Conservation (phyloP, 2,113 vertebrate genomes). For the Anthoscopus minutus region DNA sequence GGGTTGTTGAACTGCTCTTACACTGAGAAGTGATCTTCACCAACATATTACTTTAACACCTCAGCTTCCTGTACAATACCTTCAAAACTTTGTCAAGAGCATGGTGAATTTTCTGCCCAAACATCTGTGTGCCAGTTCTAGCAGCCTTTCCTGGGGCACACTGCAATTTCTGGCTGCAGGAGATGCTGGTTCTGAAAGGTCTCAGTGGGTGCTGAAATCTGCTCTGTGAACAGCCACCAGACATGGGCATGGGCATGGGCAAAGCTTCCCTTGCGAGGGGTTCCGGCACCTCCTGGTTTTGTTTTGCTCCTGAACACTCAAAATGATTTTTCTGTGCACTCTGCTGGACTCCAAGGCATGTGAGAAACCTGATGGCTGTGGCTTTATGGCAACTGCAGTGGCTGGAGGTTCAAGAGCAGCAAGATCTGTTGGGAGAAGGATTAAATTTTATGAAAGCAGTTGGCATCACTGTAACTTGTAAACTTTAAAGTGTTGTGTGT, state of each 20-base stretch:
- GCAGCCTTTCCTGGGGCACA: background rate
- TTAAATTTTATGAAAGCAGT: background rate
- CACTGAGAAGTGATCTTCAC: too few relatives aligned
- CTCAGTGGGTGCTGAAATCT: background rate
- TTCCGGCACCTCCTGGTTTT: background rate
- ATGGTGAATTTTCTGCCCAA: background rate
- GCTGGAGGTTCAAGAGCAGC: background rate
- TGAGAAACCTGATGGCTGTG: background rate
- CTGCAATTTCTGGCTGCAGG: background rate
- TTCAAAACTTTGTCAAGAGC: background rate
- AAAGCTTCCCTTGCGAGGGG: background rate
- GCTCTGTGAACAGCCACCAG: background rate
- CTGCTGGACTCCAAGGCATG: background rate
- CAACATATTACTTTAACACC: background rate
- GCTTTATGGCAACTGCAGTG: background rate
- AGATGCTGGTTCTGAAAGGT: background rate
- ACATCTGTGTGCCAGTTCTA: background rate
- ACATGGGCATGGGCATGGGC: fast-evolving
- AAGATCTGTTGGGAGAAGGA: background rate
- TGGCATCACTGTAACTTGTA: background rate
- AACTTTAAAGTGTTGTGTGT: background rate
- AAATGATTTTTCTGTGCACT: background rate
- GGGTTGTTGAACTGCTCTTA: background rate
- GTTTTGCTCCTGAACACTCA: background rate
- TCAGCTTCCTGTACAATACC: background rate